Evolutionary conservation across 1,140 invertebrate genomes (phyloP), one percentile per base, ranked within the genome.

Genomic region (Caenorhabditis remanei): DNA sequence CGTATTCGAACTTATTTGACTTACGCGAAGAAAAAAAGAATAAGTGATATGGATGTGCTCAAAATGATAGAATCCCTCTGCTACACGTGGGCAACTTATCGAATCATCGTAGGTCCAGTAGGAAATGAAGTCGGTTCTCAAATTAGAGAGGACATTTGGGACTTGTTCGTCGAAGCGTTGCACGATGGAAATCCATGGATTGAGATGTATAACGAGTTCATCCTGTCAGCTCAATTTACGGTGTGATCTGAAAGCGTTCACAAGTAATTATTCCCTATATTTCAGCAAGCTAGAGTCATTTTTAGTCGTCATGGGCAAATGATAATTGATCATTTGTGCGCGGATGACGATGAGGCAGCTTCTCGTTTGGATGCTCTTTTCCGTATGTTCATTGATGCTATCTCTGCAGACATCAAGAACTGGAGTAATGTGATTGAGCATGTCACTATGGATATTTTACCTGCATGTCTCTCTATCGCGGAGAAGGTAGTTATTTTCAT

Each of bases 231-330:
- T 11, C 19, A 50, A n/a, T 79, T 79, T 41, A 43, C 71, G 43
- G 71, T 79, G 11, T 21, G 71, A 24, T 65, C 11, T 40, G 50
- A 53, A 0, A 16, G 43, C 4, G 19, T 46, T 16, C 16, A 9
- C 4, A 1, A 11, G 14, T 19, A 1, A 4, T 71, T 71, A 46
- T 19, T 19, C 11, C 19, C 19, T 2, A 67, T 40, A 21, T 71
- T 79, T 79, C 71, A 79, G 71, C 71, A 79, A 79, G 71, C 71
- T 19, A 46, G 71, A 24, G 71, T 79, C n/a, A 79, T 79, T 24
- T 79, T 79, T 21, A 79, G 71, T 79, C 71, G 71, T 11, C 71
- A 79, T 32, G 46, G 46, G 14, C 50, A 79, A 79, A 24, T 14
- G 43, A 79, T 79, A 24, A 79, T 24, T 50, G 71, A 79, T 24